Evolutionary conservation across 1,140 invertebrate species (phyloP), one percentile per base, ranked within the genome.

Genomic region (Caenorhabditis briggsae): DNA sequence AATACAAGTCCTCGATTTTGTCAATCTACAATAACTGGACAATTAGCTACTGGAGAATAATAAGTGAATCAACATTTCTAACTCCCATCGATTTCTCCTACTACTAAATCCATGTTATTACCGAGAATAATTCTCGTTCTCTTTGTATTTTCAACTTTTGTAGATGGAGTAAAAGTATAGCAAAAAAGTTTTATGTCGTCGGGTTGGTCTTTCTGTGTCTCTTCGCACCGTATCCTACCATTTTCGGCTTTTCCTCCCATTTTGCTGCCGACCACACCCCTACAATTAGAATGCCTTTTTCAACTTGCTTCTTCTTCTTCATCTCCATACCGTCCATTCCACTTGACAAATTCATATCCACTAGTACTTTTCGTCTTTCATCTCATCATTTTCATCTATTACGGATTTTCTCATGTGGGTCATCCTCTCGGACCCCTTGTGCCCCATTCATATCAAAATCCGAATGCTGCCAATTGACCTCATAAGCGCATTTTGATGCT

Each of bases 401-500:
- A 33, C 33, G 33, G 50, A 43, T 48, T 46, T 70, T 41, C 33
- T 33, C 18, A 78, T 78, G 14, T 50, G 46, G 70, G 70, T 78
- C 70, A 78, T 78, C 64, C n/a, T 50, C 23, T 18, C 5, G 11
- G 18, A 25, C 18, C 64, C 7, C 23, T 43, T 20, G 6, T 11
- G 46, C 6, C n/a, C 11, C 11, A 58, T 18, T n/a, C 18, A 48
- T 78, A 78, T 78, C 70, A 78, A 78, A 78, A 58, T 46, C 41
- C 61, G 61, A 64, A 70, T 70, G 33, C 33, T 53, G 46, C 70
- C 70, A 78, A 78, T 78, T 78, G 70, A 78, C 70, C 70, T 78
- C 70, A 78, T 78, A 78, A 50, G 70, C 70, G 70, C 70, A 53
- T 78, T 78, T 78, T 78, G 43, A 78, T 78, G 70, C 20, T 78